These are phyloP conservation scores for Nautilus pompilius DNA, from an alignment of 1,140 invertebrate species.

Conservation along the genomic window DNA sequence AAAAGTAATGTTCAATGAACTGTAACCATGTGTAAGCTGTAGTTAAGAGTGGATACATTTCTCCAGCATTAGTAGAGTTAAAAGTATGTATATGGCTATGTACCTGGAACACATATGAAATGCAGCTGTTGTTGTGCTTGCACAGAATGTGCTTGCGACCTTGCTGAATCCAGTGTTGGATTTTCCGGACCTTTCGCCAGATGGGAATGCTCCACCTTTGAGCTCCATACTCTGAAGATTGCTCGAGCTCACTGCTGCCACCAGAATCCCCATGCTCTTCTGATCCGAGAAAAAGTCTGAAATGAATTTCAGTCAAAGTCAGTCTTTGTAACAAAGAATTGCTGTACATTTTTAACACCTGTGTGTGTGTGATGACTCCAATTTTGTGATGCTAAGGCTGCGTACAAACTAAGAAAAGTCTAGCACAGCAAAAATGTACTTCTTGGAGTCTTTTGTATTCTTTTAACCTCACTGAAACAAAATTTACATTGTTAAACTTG, in stretches of 20 bases:
- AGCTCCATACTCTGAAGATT: not conserved
- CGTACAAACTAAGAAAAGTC: too few species aligned
- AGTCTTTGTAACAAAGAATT: too few species aligned
- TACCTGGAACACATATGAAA: slow-evolving; percentile 28
- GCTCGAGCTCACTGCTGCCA: not conserved
- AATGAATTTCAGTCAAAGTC: not conserved
- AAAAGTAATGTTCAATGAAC: not conserved
- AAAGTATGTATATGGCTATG: too few species aligned
- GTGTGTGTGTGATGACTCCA: too few species aligned
- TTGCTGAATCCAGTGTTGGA: slow-evolving; percentile 12
- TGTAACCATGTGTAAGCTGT: not conserved
- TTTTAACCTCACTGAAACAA: too few species aligned
- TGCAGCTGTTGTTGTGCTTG: slow-evolving; percentile 27
- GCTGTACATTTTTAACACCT: too few species aligned
- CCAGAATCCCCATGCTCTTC: slow-evolving; percentile 1
- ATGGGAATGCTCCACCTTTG: not conserved
- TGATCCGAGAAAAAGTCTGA: not conserved
- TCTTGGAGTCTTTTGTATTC: too few species aligned
- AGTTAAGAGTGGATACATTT: not conserved
- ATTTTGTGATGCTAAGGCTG: too few species aligned
- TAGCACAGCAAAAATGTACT: too few species aligned
- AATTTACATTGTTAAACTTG: too few species aligned
- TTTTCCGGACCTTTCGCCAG: not conserved
- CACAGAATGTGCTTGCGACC: slow-evolving; percentile 23
- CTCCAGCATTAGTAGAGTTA: too few species aligned